A percentile compares a stretch with the other conserved stretches of the same genome.
Conservation (phyloP, 2,797 vertebrate species). For the Manis crassicaudata region DNA sequence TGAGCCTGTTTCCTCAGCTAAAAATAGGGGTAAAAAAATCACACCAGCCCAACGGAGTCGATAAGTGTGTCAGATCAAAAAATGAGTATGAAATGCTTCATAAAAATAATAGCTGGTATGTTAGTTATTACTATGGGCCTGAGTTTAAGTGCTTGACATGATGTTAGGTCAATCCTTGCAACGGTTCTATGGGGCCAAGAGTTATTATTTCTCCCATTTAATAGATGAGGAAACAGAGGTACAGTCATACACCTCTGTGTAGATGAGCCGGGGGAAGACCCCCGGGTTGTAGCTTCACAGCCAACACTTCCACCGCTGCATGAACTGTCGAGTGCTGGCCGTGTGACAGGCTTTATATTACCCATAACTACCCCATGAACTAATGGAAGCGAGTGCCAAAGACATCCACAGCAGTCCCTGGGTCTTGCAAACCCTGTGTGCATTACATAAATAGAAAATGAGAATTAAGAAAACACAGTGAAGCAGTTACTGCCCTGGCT, state of each 20-base stretch:
- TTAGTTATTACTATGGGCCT: background rate
- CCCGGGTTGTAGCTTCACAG: background rate
- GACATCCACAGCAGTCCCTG: background rate
- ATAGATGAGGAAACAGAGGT: background rate
- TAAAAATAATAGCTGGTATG: background rate
- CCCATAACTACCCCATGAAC: background rate
- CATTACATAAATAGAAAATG: conserved; percentile 28
- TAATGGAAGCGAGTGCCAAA: background rate
- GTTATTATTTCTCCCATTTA: background rate
- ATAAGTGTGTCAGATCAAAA: background rate
- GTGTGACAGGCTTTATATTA: background rate
- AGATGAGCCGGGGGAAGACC: background rate
- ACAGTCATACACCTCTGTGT: background rate
- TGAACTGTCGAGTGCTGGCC: background rate
- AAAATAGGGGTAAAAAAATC: background rate
- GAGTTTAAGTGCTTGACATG: background rate
- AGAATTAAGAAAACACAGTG: background rate
- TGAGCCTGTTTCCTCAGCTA: background rate
- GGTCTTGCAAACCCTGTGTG: background rate
- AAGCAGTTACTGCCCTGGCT: background rate
- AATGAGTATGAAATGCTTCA: background rate
- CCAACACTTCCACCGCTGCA: background rate
- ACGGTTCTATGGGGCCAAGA: background rate
- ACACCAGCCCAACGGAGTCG: no score
- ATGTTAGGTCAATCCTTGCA: background rate